These are phyloP conservation scores for Helostoma temminkii DNA, from an alignment of 2,797 vertebrate genomes.

Conservation along the genomic window DNA sequence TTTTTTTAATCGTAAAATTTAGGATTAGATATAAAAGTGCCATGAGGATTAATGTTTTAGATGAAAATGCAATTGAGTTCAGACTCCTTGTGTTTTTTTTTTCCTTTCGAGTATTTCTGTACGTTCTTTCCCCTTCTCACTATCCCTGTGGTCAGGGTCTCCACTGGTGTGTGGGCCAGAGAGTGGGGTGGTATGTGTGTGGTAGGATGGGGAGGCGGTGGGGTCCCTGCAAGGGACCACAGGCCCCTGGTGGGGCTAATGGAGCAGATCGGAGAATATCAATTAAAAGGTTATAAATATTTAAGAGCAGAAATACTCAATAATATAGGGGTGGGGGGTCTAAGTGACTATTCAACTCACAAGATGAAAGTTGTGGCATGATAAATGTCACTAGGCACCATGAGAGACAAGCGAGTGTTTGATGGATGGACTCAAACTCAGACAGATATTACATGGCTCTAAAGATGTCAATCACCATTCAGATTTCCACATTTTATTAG, in stretches of 20 bases:
- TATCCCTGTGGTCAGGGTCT: conserved; percentile 70
- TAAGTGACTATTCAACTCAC: conserved; percentile 69
- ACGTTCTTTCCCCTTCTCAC: conserved; percentile 34
- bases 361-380: conserved; percentile 83
- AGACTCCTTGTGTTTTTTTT: conserved; percentile 2
- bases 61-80: conserved; percentile 19
- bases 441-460: conserved; percentile 63
- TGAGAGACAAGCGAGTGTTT: conserved; percentile 63
- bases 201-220: too few species aligned
- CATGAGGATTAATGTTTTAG: conserved; percentile 42
- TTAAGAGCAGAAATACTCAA: conserved; percentile 87
- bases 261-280: conserved; percentile 85
- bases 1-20: conserved; percentile 40
- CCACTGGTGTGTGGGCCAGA: conserved; percentile 78
- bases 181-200: conserved; percentile 61
- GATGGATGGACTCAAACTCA: conserved; percentile 75
- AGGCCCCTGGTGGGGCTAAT: conserved; percentile 79
- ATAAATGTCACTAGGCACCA: conserved; percentile 83
- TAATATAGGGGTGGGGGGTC: conserved; percentile 82
- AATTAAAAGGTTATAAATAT: conserved; percentile 89
- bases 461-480: conserved; percentile 76
- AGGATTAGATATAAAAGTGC: conserved; percentile 31
- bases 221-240: conserved; percentile 78
- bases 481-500: conserved; percentile 58
- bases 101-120: conserved; percentile 25